Conservation (phyloP, 2,888 invertebrate genomes). For the Tolmerus cingulatus region DNA sequence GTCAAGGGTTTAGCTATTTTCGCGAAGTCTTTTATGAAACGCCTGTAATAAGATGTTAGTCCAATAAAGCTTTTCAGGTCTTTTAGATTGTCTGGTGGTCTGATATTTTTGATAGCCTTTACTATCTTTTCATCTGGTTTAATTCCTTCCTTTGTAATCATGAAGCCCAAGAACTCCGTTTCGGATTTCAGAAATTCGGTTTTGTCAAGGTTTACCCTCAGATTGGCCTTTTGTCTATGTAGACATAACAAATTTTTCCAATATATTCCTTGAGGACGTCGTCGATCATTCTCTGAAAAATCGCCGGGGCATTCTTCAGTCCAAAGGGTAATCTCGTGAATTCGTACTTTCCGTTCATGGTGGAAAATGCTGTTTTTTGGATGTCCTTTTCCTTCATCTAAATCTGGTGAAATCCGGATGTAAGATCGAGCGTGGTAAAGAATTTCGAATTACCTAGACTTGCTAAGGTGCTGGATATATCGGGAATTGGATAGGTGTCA, state of each 20-base stretch:
- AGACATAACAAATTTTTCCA: neutral
- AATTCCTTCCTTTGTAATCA: neutral
- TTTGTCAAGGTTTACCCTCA: neutral
- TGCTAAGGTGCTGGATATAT: neutral
- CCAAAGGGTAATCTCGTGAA: neutral
- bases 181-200: neutral
- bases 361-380: neutral
- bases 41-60: neutral
- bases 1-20: neutral
- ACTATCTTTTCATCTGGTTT: neutral
- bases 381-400: neutral
- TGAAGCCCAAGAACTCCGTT: neutral
- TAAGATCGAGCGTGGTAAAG: neutral
- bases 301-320: neutral
- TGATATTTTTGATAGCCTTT: neutral
- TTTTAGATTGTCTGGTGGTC: neutral
- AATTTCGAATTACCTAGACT: neutral
- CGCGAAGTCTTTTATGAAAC: neutral
- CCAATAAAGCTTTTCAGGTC: neutral
- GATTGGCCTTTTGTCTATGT: neutral
- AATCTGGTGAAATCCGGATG: conserved; percentile 31
- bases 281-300: neutral
- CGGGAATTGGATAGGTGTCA: neutral
- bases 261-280: neutral
- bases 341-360: neutral